These are phyloP conservation scores for Etheostoma spectabile DNA, from an alignment of 2,113 vertebrate species.

Conservation along the genomic window DNA sequence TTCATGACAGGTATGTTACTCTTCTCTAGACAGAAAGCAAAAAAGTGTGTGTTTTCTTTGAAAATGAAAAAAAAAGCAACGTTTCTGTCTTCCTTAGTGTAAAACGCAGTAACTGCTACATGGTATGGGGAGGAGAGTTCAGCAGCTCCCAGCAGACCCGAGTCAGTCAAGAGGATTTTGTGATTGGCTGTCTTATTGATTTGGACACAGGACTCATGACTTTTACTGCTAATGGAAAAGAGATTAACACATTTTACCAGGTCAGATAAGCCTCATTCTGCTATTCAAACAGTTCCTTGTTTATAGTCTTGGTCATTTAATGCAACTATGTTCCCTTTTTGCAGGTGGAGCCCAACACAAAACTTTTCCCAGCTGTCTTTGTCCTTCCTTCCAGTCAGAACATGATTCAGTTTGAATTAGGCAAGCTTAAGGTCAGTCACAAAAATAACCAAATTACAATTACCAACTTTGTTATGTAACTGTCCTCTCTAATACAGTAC, in stretches of 20 bases:
- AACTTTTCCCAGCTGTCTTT: conserved; percentile 94
- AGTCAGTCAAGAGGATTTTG: conserved; percentile 91
- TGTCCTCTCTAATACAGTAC: neutral
- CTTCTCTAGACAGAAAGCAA: neutral
- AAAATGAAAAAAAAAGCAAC: neutral
- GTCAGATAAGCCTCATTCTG: conserved; percentile 66
- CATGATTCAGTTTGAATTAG: conserved; percentile 92
- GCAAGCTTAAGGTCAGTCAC: conserved; percentile 91
- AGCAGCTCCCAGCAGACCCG: conserved; percentile 90
- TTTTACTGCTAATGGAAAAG: conserved; percentile 94
- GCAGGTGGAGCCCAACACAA: conserved; percentile 95
- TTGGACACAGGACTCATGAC: conserved; percentile 96
- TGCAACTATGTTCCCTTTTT: conserved; percentile 12
- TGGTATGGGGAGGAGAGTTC: conserved; percentile 96
- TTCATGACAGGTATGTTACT: conserved; percentile 89
- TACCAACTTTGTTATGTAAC: neutral
- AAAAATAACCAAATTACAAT: neutral
- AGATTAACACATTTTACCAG: conserved; percentile 97
- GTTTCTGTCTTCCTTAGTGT: conserved; percentile 81
- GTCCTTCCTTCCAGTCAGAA: conserved; percentile 92
- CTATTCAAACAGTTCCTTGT: neutral
- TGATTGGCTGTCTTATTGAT: conserved; percentile 94
- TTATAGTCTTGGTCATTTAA: neutral
- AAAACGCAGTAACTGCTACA: conserved; percentile 96
- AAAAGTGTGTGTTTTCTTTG: neutral